A percentile compares a stretch with the other conserved stretches of the same genome.
Evolutionary conservation across 2,888 invertebrate species (phyloP).

Genomic region (Pandemis corylana): DNA sequence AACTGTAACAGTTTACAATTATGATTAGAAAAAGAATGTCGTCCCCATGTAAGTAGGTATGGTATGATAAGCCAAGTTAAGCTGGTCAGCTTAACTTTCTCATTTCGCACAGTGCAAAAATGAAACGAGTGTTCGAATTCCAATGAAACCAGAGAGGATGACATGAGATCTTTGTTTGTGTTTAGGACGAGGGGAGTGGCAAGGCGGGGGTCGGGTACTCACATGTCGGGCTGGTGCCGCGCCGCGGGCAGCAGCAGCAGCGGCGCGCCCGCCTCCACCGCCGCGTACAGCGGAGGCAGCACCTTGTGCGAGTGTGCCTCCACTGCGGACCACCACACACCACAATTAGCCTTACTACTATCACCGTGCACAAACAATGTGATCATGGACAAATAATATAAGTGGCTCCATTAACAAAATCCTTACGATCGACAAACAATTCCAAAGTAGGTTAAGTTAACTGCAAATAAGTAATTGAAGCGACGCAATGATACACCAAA

Average conservation of each 20-base stretch:
- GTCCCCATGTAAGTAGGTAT: background rate
- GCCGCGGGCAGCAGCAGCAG: conserved; percentile 66
- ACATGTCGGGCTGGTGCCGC: conserved; percentile 63
- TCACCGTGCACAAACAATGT: conserved; percentile 23
- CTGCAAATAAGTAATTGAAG: background rate
- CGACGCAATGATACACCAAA: conserved; percentile 1
- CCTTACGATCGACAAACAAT: conserved; percentile 2
- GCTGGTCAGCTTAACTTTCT: background rate
- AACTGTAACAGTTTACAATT: too few relatives aligned
- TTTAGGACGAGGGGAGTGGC: background rate
- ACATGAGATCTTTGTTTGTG: background rate
- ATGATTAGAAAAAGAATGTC: too few relatives aligned
- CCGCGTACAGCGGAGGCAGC: conserved; percentile 81
- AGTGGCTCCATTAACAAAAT: background rate
- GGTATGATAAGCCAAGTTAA: background rate
- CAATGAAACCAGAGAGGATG: background rate
- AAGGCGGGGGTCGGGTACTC: conserved; percentile 56
- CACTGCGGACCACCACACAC: conserved; percentile 69
- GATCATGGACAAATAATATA: conserved; percentile 29
- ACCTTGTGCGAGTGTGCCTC: conserved; percentile 76
- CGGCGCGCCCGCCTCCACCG: conserved; percentile 66
- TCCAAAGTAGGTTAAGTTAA: conserved; percentile 3
- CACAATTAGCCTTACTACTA: conserved; percentile 37
- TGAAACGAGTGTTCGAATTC: background rate
- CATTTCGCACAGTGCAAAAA: background rate